These are phyloP conservation scores for Mus spicilegus DNA, from an alignment of 2,113 vertebrate genomes.

Conservation along the genomic window DNA sequence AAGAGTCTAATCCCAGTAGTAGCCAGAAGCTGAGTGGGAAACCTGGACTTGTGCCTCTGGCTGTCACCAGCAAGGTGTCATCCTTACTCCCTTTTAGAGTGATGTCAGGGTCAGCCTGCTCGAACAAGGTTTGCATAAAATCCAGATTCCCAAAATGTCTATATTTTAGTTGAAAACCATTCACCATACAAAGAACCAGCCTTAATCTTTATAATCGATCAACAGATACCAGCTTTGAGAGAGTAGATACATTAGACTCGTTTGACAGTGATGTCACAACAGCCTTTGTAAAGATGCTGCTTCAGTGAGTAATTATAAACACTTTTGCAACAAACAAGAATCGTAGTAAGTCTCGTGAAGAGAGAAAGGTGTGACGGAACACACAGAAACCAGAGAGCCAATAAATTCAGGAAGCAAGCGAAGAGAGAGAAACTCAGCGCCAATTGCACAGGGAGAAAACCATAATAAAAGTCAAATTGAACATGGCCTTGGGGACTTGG, in stretches of 20 bases:
- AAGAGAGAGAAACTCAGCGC: not conserved
- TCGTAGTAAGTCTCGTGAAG: not conserved
- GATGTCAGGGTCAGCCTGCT: not conserved
- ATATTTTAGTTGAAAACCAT: not conserved
- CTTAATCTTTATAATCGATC: not conserved
- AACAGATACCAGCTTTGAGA: not conserved
- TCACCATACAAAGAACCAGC: not conserved
- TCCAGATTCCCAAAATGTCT: not conserved
- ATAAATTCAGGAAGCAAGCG: not conserved
- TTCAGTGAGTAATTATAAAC: not conserved
- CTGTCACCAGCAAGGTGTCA: not conserved
- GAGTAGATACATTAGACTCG: not conserved
- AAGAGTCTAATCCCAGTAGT: not conserved
- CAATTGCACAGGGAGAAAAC: not conserved
- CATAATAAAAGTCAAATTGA: not conserved
- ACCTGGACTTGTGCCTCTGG: too few species aligned
- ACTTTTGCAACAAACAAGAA: constrained; percentile 23
- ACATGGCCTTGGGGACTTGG: not conserved
- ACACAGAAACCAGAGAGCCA: constrained; percentile 1
- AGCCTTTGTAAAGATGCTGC: not conserved
- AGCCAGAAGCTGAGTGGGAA: not conserved
- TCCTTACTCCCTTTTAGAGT: not conserved
- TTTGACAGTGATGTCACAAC: not conserved
- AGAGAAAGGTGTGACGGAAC: not conserved
- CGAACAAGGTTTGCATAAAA: not conserved